Evolutionary conservation across 2,113 vertebrate species (phyloP).

Genomic region (Callopanchax toddi): DNA sequence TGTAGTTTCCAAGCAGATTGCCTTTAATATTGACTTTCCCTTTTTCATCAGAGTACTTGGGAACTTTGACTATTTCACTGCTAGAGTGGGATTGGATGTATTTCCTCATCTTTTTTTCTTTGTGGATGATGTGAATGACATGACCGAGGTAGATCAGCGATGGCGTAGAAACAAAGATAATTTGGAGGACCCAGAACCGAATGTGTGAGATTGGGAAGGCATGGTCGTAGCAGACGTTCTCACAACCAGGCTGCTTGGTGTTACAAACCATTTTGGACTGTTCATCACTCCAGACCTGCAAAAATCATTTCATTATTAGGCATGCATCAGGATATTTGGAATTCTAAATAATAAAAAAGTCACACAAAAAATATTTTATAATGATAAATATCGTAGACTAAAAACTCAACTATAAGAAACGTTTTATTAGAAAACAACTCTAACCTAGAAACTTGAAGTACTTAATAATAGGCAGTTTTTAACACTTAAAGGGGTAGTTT

Average conservation of each 20-base stretch:
- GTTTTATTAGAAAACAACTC: no score
- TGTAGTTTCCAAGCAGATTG: conserved; percentile 88
- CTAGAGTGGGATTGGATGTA: conserved; percentile 36
- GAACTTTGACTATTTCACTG: conserved; percentile 51
- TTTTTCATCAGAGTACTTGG: conserved; percentile 80
- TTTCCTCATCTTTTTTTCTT: conserved; percentile 87
- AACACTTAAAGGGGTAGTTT: no score
- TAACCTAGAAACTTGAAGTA: no score
- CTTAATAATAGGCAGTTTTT: no score
- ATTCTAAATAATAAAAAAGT: no score
- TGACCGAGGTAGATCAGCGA: conserved; percentile 93
- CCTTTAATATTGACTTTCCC: conserved; percentile 88
- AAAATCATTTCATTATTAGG: neutral
- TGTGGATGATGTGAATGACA: conserved; percentile 88
- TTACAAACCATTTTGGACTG: conserved; percentile 94
- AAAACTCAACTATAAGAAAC: no score
- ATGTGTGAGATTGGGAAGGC: conserved; percentile 97
- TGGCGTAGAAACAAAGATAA: conserved; percentile 92
- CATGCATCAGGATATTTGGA: neutral
- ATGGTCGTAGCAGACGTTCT: conserved; percentile 95
- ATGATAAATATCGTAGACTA: no score
- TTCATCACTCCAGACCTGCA: conserved; percentile 84
- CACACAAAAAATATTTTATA: no score
- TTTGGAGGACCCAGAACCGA: conserved; percentile 97
- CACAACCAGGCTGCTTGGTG: conserved; percentile 93